These are phyloP conservation scores for Halocynthia aurantium DNA, from an alignment of 23 tunicate genomes.

Conservation along the genomic window DNA sequence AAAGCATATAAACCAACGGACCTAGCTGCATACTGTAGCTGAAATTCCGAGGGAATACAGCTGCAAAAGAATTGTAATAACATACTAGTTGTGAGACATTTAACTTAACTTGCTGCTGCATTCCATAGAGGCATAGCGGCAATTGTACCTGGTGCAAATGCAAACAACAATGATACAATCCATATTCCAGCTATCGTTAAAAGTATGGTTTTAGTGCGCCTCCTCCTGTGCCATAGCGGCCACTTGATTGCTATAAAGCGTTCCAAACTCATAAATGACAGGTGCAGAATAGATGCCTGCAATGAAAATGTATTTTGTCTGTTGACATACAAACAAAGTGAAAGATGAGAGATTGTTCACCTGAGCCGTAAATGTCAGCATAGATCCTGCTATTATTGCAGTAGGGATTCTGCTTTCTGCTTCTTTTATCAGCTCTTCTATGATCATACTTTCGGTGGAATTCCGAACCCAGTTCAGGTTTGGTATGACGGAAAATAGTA, in stretches of 20 bases:
- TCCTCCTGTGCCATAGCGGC: constrained; percentile 14
- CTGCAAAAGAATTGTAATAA: neutral
- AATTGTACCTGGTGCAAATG: constrained; percentile 20
- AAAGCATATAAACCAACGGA: neutral
- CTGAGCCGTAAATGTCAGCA: constrained; percentile 11
- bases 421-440: neutral
- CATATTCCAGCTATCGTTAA: constrained; percentile 8
- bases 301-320: neutral
- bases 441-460: neutral
- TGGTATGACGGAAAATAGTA: constrained; percentile 6
- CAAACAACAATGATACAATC: constrained; percentile 2
- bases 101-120: neutral
- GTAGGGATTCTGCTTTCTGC: neutral
- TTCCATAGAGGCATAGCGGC: neutral
- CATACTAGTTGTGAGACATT: neutral
- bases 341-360: constrained; percentile 1
- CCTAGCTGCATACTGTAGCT: neutral
- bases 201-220: constrained; percentile 4
- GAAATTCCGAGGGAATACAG: constrained; percentile 1
- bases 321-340: neutral
- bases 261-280: constrained; percentile 20
- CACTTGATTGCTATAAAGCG: constrained; percentile 14
- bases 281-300: constrained; percentile 23
- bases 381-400: constrained; percentile 13
- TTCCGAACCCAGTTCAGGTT: constrained; percentile 8